Evolutionary conservation across 2,113 vertebrate species (phyloP).

Genomic region (Oryzias curvinotus): DNA sequence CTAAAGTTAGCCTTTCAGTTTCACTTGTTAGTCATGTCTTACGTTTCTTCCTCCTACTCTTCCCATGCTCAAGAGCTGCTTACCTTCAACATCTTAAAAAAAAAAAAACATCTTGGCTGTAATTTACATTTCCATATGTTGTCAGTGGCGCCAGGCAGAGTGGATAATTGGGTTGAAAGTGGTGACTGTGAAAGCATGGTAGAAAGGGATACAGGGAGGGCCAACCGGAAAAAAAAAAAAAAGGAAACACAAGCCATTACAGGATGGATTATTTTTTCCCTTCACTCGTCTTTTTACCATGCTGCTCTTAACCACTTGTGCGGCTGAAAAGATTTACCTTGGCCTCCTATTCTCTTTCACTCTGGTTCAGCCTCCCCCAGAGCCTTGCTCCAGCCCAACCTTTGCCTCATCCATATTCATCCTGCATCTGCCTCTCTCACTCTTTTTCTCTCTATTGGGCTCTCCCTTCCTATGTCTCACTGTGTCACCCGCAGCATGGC

Average conservation of each 20-base stretch:
- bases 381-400: constrained; percentile 52
- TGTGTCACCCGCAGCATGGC: constrained; percentile 77
- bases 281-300: constrained; percentile 75
- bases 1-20: constrained; percentile 55
- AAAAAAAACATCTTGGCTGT: constrained; percentile 60
- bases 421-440: constrained; percentile 40
- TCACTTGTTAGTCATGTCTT: constrained; percentile 63
- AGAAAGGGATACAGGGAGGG: constrained; percentile 76
- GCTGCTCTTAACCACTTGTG: constrained; percentile 80
- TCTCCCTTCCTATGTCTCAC: constrained; percentile 61
- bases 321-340: constrained; percentile 82
- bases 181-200: constrained; percentile 74
- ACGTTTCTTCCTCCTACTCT: constrained; percentile 60
- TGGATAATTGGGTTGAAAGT: constrained; percentile 83
- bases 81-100: constrained; percentile 70
- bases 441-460: constrained; percentile 27
- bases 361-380: constrained; percentile 55
- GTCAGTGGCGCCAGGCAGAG: constrained; percentile 78
- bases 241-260: constrained; percentile 73
- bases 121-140: constrained; percentile 83
- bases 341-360: constrained; percentile 70
- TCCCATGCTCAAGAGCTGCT: constrained; percentile 71
- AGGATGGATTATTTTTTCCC: constrained; percentile 65
- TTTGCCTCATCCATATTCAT: constrained; percentile 79
- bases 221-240: constrained; percentile 63